phyloP scores from a whole-genome alignment of 2,797 vertebrate species.

The Xiphophorus birchmanni region DNA sequence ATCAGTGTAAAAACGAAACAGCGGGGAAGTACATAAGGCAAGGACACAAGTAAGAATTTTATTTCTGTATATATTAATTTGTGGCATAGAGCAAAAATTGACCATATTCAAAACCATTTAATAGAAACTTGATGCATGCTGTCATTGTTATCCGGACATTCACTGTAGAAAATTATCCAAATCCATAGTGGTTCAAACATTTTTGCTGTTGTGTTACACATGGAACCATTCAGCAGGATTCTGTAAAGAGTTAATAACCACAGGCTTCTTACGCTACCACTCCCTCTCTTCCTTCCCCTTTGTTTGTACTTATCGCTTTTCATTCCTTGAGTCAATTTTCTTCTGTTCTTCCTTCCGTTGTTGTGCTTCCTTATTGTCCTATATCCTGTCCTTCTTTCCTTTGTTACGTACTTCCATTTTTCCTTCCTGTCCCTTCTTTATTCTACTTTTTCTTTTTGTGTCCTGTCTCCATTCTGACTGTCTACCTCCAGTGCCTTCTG shows the following conservation, averaged over 20 bases:
- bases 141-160: conserved; percentile 1
- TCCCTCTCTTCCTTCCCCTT: neutral
- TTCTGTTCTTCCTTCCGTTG: neutral
- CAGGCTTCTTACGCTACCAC: neutral
- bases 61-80: neutral
- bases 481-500: neutral
- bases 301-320: neutral
- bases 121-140: neutral
- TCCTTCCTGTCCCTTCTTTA: neutral
- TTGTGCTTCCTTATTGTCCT: neutral
- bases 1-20: neutral
- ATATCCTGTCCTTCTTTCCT: neutral
- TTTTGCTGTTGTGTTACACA: neutral
- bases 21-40: neutral
- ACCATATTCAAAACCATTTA: neutral
- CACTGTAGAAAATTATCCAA: conserved; percentile 10
- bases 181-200: neutral
- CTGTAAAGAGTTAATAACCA: neutral
- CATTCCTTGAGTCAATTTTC: neutral
- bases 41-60: neutral
- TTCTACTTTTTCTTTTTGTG: neutral
- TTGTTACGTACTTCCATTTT: neutral
- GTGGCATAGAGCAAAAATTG: neutral
- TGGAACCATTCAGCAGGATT: neutral
- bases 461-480: neutral